Percentiles rank a stretch among this genome's conserved stretches.
phyloP scores from a whole-genome alignment of 1,140 invertebrate species.

The Ceratoteleas bidentatus region DNA sequence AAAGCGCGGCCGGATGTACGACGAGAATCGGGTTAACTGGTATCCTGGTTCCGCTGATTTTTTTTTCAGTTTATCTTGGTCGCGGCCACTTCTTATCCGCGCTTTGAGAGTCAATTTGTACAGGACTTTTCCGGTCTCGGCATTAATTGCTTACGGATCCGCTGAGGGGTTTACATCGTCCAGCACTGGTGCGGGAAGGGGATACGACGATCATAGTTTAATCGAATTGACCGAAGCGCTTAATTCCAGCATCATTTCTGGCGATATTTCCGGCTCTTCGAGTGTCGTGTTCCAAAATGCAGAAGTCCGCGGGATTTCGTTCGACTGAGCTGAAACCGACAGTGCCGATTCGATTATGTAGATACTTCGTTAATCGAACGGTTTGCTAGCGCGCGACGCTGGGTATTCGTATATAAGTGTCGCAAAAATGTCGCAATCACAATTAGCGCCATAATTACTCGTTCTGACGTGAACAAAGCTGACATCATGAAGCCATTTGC shows the following conservation, averaged over 20 bases:
- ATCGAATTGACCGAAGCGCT: conserved; percentile 50
- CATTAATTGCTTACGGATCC: conserved; percentile 45
- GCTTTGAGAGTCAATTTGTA: conserved; percentile 64
- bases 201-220: conserved; percentile 27
- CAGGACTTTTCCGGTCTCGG: conserved; percentile 53
- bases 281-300: conserved; percentile 9
- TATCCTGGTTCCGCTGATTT: conserved; percentile 60
- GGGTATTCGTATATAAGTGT: too few relatives aligned
- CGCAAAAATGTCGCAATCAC: too few relatives aligned
- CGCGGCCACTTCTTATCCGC: conserved; percentile 59
- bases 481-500: not conserved
- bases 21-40: conserved; percentile 62
- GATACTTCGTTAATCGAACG: too few relatives aligned
- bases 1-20: conserved; percentile 52
- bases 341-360: too few relatives aligned
- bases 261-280: conserved; percentile 13
- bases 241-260: conserved; percentile 33
- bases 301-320: conserved; percentile 1
- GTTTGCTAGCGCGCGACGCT: too few relatives aligned
- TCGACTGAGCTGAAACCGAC: not conserved
- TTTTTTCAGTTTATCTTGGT: conserved; percentile 51
- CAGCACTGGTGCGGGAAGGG: not conserved
- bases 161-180: conserved; percentile 13
- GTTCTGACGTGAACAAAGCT: not conserved
- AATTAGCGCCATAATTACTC: too few relatives aligned